Percentiles rank a stretch among this genome's conserved stretches.
These are phyloP conservation scores for Poeciliopsis infans DNA, from an alignment of 2,797 vertebrate species.

Conservation along the genomic window DNA sequence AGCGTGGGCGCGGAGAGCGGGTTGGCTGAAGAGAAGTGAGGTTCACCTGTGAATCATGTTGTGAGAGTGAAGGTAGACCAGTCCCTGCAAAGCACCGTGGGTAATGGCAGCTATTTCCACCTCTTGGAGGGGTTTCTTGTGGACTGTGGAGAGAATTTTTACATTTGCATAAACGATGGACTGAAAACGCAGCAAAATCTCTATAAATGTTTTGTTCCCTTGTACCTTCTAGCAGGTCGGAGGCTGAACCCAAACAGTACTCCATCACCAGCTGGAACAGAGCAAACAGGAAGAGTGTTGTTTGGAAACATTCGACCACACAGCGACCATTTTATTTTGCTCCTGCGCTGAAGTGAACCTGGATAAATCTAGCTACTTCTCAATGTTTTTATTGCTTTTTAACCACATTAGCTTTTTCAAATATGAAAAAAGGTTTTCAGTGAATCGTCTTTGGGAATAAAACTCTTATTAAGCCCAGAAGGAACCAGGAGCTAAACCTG, in stretches of 20 bases:
- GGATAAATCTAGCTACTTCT: not conserved
- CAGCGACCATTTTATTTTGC: not conserved
- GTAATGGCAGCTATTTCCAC: constrained; percentile 94
- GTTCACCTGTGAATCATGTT: constrained; percentile 95
- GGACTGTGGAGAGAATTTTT: constrained; percentile 77
- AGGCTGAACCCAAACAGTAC: constrained; percentile 94
- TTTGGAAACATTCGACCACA: not conserved
- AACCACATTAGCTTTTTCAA: not conserved
- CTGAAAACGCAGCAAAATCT: not conserved
- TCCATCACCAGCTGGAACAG: constrained; percentile 91
- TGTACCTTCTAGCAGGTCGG: constrained; percentile 93
- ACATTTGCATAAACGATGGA: not conserved
- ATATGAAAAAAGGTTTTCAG: not conserved
- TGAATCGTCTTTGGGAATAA: not conserved
- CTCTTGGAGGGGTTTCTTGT: constrained; percentile 94
- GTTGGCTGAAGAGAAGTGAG: constrained; percentile 34
- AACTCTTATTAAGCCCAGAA: not conserved
- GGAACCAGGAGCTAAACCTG: constrained; percentile 8
- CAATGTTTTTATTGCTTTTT: not conserved
- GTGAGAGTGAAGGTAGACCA: constrained; percentile 94
- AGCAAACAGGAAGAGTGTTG: constrained; percentile 3
- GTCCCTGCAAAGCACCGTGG: constrained; percentile 91
- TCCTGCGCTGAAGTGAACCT: not conserved
- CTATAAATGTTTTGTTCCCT: constrained; percentile 3
- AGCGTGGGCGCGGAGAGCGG: constrained; percentile 49